Evolutionary conservation across 2,888 invertebrate species (phyloP).

Genomic region (Noctua janthina): DNA sequence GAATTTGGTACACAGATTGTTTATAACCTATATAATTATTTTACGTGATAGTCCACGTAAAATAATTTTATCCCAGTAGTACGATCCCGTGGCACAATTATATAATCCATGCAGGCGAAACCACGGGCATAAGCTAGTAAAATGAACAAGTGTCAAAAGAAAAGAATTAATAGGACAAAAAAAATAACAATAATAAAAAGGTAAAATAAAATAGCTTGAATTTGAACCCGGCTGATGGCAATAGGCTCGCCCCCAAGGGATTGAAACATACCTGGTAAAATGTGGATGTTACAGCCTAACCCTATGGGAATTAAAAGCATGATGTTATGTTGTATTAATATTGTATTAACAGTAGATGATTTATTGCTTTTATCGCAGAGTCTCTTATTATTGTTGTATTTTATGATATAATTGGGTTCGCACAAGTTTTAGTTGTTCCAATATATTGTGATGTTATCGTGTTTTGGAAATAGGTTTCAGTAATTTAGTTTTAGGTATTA

Average conservation of each 20-base stretch:
- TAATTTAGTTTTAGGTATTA: neutral
- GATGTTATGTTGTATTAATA: neutral
- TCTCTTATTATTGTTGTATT: slow-evolving; percentile 8
- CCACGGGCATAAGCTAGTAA: too few relatives aligned
- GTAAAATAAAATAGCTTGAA: neutral
- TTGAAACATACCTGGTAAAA: neutral
- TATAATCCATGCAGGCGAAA: too few relatives aligned
- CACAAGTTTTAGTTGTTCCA: slow-evolving; percentile 18
- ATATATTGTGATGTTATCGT: slow-evolving; percentile 39
- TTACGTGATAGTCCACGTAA: too few relatives aligned
- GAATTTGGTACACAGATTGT: too few relatives aligned
- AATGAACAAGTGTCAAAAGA: too few relatives aligned
- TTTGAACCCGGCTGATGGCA: neutral
- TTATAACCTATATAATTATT: too few relatives aligned
- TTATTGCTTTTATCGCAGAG: slow-evolving; percentile 31
- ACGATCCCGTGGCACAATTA: too few relatives aligned
- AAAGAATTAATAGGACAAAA: too few relatives aligned
- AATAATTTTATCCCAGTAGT: too few relatives aligned
- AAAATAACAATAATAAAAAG: too few relatives aligned
- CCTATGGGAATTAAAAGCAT: neutral
- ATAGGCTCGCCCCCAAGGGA: neutral
- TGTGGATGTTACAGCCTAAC: neutral
- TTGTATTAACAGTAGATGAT: slow-evolving; percentile 17
- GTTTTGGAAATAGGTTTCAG: slow-evolving; percentile 15
- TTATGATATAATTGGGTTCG: slow-evolving; percentile 39